Base-by-base conservation (phyloP, 1,140 invertebrate species). In the Drosophila bocki region DNA sequence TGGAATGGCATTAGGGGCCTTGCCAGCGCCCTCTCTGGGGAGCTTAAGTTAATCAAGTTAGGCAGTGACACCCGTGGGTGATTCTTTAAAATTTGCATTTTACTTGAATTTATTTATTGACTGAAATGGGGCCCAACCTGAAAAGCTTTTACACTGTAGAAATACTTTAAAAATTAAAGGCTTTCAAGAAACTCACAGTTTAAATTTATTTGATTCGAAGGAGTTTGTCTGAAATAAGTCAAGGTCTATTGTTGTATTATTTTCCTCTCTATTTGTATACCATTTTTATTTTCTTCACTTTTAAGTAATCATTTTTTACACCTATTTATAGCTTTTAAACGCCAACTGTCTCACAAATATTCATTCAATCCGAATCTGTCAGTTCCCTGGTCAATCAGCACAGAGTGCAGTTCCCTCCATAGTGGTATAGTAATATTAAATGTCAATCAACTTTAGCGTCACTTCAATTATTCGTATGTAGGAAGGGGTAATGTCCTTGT, bases 1-100 rank as follows among this genome's bases (percentile, higher is more conserved):
- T 70, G 47, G 37, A 67, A 69, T 67, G 41, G 37, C 42, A 69
- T 69, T 65, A 69, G 64, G 7, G 37, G 37, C 22, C 37, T 53
- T 44, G 3, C 60, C 15, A 12, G 42, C 35, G 0, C 37, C 15
- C 2, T 17, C 17, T 33, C 54, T 7, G 37, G 26, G 22, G 33
- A 60, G 57, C 22, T 44, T 22, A 64, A 33, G 56, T 64, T 64
- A 64, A 64, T 44, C 60, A 62, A 11, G 53, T 54, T 54, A 54
- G 53, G 53, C 53, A 3, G 19, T 39, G 35, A 39, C 53, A 54
- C 35, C 53, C 13, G 19, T 11, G 19, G 33, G 19, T 17, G 33
- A 37, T 54, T 6, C 33, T 22, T 54, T 22, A 15, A 37, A 15
- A 37, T 54, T 37, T 26, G 19, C 33, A 54, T 54, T 22, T 54